These are phyloP conservation scores for Porites cylindrica DNA, from an alignment of 92 coral and sea anemone genomes.

Conservation along the genomic window DNA sequence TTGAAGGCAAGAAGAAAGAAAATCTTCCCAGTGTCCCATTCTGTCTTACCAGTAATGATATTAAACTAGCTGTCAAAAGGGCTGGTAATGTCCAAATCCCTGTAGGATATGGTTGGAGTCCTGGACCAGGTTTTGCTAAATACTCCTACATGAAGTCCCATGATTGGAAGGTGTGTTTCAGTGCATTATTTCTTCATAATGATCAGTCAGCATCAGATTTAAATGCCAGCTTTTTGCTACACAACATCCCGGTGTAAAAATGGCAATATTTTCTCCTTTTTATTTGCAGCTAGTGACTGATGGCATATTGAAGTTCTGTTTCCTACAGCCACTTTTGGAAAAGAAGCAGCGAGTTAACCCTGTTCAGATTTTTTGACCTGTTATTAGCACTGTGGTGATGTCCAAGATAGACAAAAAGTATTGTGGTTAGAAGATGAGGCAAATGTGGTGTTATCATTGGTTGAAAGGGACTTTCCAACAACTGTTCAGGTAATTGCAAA, in stretches of 20 bases:
- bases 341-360: slow-evolving; percentile 33
- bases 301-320: slow-evolving; percentile 49
- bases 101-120: slow-evolving; percentile 69
- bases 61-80: slow-evolving; percentile 32
- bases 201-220: too few species aligned
- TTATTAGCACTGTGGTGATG: slow-evolving; percentile 47
- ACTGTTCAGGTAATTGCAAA: slow-evolving; percentile 38
- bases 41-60: slow-evolving; percentile 32
- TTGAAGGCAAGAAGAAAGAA: slow-evolving; percentile 5
- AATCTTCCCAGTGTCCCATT: slow-evolving; percentile 39
- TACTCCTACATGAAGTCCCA: slow-evolving; percentile 70
- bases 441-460: slow-evolving; percentile 26
- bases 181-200: too few species aligned
- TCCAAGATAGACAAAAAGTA: slow-evolving; percentile 30
- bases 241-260: too few species aligned
- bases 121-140: slow-evolving; percentile 54
- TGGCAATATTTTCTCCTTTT: neutral
- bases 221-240: too few species aligned
- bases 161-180: slow-evolving; percentile 68
- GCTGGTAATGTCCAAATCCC: slow-evolving; percentile 38
- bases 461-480: slow-evolving; percentile 53
- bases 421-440: slow-evolving; percentile 40
- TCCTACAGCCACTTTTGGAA: slow-evolving; percentile 32
- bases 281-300: slow-evolving; percentile 43
- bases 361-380: slow-evolving; percentile 42